A percentile compares a stretch with the other conserved stretches of the same genome.
phyloP scores from a whole-genome alignment of 2,888 invertebrate species.

The Tetragonula carbonaria region DNA sequence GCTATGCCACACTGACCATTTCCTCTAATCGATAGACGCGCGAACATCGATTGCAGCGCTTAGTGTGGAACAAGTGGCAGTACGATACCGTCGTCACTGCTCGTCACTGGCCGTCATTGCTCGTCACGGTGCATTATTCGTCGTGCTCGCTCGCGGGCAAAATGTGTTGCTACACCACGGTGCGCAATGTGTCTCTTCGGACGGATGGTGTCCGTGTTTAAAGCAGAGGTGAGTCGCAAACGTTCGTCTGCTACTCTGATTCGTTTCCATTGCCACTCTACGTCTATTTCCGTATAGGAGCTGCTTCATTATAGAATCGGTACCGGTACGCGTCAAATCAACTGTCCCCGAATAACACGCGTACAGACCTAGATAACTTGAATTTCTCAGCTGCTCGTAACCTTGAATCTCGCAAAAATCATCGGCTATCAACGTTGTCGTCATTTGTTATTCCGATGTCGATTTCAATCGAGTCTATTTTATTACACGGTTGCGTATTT shows the following conservation, averaged over 20 bases:
- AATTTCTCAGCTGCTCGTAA: constrained; percentile 47
- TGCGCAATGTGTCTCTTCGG: constrained; percentile 45
- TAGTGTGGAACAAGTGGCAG: constrained; percentile 80
- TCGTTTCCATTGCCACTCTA: constrained; percentile 35
- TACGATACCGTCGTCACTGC: constrained; percentile 53
- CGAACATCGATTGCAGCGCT: constrained; percentile 80
- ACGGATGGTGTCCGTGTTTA: constrained; percentile 46
- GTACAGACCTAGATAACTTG: constrained; percentile 57
- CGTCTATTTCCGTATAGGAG: constrained; percentile 68
- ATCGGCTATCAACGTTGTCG: neutral
- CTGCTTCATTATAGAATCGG: constrained; percentile 57
- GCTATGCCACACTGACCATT: constrained; percentile 52
- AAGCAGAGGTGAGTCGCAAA: constrained; percentile 62
- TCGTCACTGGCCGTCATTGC: constrained; percentile 52
- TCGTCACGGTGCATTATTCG: constrained; percentile 54
- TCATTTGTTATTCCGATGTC: neutral
- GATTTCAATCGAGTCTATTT: neutral
- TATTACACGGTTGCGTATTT: neutral
- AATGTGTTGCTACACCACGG: constrained; percentile 51
- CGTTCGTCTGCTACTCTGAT: constrained; percentile 14
- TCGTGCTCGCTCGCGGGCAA: constrained; percentile 39
- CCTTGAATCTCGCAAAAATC: constrained; percentile 50
- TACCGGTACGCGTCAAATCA: constrained; percentile 60
- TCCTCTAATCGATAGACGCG: constrained; percentile 79
- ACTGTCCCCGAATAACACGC: constrained; percentile 55